Percentiles rank a stretch among this genome's conserved stretches.
Conservation (phyloP, 2,797 vertebrate species). For the Syngnathus acus region DNA sequence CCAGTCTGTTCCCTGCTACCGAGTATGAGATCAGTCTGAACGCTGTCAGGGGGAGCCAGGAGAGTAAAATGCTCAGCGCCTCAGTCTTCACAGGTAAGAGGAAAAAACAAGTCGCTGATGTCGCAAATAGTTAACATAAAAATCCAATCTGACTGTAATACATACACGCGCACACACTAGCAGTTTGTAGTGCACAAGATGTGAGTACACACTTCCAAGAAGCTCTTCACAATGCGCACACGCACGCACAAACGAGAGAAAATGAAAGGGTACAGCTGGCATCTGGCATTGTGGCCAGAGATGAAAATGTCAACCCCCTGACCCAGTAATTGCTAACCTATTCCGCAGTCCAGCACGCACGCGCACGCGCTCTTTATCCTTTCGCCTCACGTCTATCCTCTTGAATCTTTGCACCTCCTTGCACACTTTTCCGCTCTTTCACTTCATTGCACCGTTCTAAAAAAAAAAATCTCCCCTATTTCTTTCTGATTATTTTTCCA, state of each 20-base stretch:
- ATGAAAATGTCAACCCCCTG: slow-evolving; percentile 37
- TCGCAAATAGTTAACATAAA: neutral
- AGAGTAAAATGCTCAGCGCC: slow-evolving; percentile 79
- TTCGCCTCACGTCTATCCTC: slow-evolving; percentile 18
- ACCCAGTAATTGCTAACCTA: slow-evolving; percentile 48
- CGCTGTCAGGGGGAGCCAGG: slow-evolving; percentile 79
- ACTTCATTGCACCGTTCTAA: neutral
- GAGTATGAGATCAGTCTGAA: slow-evolving; percentile 86
- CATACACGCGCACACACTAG: slow-evolving; percentile 4
- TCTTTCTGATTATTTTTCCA: slow-evolving; percentile 6
- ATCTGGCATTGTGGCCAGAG: slow-evolving; percentile 31
- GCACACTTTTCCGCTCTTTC: slow-evolving; percentile 1
- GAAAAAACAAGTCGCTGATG: neutral
- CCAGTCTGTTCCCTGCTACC: slow-evolving; percentile 81
- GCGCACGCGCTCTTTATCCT: slow-evolving; percentile 12
- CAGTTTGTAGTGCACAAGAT: too few relatives aligned
- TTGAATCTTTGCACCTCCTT: slow-evolving; percentile 1
- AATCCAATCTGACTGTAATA: neutral
- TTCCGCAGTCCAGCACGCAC: slow-evolving; percentile 22
- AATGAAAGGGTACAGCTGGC: slow-evolving; percentile 30
- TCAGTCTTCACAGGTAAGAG: slow-evolving; percentile 56
- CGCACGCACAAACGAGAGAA: slow-evolving; percentile 8
- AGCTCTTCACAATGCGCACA: neutral
- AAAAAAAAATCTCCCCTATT: neutral
- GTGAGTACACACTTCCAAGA: neutral